Percentiles rank a stretch among this genome's conserved stretches.
phyloP scores from a whole-genome alignment of 35 echinoderm and acorn worm genomes.

The Heliocidaris erythrogramma region DNA sequence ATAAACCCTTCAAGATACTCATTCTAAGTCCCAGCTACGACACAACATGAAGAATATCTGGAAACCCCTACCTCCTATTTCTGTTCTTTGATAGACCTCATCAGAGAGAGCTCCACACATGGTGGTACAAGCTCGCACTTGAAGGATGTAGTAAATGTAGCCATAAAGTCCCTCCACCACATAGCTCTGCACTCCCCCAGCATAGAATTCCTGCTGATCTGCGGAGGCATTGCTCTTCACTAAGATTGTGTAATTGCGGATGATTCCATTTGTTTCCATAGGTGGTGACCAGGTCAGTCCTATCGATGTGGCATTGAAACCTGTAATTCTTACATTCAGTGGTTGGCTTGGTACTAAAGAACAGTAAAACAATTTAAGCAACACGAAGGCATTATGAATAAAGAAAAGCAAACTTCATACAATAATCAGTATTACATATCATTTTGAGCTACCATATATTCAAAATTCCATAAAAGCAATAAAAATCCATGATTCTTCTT shows the following conservation, averaged over 20 bases:
- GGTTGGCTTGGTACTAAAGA: not conserved
- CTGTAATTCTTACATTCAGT: not conserved
- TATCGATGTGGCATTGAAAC: not conserved
- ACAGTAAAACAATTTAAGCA: not conserved
- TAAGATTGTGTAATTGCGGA: not conserved
- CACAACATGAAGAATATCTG: not conserved
- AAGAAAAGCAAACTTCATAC: no score
- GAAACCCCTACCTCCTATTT: not conserved
- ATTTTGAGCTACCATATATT: no score
- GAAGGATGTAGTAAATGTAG: not conserved
- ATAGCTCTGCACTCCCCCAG: not conserved
- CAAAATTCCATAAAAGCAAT: no score
- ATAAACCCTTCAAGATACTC: no score
- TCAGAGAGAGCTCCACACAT: not conserved
- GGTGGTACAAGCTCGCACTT: not conserved
- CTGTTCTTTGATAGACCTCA: not conserved
- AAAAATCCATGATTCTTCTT: no score
- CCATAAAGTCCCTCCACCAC: constrained; percentile 28
- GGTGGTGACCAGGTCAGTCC: constrained; percentile 6
- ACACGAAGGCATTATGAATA: no score
- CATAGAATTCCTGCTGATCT: constrained; percentile 5
- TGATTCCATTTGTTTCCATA: not conserved
- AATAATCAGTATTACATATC: no score
- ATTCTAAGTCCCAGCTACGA: no score
- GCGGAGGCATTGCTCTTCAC: not conserved